Evolutionary conservation across 2,113 vertebrate species (phyloP), one percentile per base, ranked within the genome.

Genomic region (Pandion haliaetus): DNA sequence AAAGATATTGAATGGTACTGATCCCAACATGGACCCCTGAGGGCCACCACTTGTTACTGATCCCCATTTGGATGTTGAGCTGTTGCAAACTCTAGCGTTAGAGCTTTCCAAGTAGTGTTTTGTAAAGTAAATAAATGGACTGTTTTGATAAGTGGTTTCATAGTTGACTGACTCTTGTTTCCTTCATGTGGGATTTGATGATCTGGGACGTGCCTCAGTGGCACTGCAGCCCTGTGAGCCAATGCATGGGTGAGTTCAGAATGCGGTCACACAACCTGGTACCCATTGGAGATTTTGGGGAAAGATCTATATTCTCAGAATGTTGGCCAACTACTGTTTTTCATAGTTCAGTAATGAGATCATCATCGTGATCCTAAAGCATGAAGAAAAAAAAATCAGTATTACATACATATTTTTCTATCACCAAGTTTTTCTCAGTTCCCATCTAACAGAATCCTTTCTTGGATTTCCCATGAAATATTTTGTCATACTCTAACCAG

Each of bases 171-270:
- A 42, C 5, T 74, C 14, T 44, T 11, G 6, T 50, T 59, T 66
- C 5, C 34, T 36, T 63, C 13, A 14, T 0, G 3, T 25, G 25
- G 36, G 32, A 55, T 36, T 66, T 42, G 7, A 10, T 1, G 1
- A 20, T 36, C 50, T 78, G 19, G 52, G 45, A 49, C 29, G 15
- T 55, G 8, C 61, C 15, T 67, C n/a, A 3, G 28, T 23, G 58
- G 32, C 32, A 59, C 31, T 61, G 52, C 65, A 72, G 45, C 58
- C 1, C 0, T 40, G 40, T 42, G 50, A 34, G 49, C 34, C 13
- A 45, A 14, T 29, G 34, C 13, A 10, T 26, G 23, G 8, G 38
- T 73, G 28, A 73, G 78, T 57, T 79, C 24, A 10, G 21, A 67
- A 57, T 61, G 24, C n/a, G 71, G 40, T 81, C 29, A n/a, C n/a